Evolutionary conservation across 2,113 vertebrate species (phyloP), one percentile per base, ranked within the genome.

Genomic region (Mustela lutreola): DNA sequence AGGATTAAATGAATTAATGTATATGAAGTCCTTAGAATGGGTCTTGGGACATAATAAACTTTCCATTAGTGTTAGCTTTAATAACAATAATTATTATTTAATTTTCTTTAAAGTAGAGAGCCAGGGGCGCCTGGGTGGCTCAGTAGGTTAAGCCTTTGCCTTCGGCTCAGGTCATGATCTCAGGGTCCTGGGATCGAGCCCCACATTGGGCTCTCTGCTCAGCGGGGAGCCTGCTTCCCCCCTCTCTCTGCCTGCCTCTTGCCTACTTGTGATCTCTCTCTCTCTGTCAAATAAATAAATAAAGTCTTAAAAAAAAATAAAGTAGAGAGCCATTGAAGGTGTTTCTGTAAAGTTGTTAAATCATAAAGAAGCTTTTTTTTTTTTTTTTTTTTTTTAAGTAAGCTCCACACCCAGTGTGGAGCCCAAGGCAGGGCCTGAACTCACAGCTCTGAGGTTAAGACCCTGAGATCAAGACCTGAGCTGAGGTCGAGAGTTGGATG

Each of bases 291-390:
- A 50, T 50, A 50, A 50, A 50, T 50, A 50, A 50, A 50, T 50
- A 50, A 50, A 50, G 14, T 50, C 48, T 50, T 14, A 1, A 14
- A 50, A 50, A 50, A 50, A 12, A 50, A 50, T 28, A 87, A 73
- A 56, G 53, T 71, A 31, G 33, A 60, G 65, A 92, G 62, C 48
- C 60, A 65, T 7, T 89, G 71, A 50, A 85, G 33, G 18, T 26
- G 33, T 80, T 48, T 92, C 33, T 50, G 65, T 56, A 96, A 75
- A 85, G 16, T 39, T 92, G 48, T 84, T 84, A 85, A 84, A 60
- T 36, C 22, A 96, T 48, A 95, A 84, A 89, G 70, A 31, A 65
- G n/a, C 21, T 36, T 53, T 92, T 96, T 80, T 50, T 50, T 50
- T 45, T 1, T 63, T 62, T 28, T 60, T 56, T 60, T 63, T 63